Evolutionary conservation across 2,797 vertebrate genomes (phyloP), one percentile per base, ranked within the genome.

Genomic region (Fistularia commersonii): DNA sequence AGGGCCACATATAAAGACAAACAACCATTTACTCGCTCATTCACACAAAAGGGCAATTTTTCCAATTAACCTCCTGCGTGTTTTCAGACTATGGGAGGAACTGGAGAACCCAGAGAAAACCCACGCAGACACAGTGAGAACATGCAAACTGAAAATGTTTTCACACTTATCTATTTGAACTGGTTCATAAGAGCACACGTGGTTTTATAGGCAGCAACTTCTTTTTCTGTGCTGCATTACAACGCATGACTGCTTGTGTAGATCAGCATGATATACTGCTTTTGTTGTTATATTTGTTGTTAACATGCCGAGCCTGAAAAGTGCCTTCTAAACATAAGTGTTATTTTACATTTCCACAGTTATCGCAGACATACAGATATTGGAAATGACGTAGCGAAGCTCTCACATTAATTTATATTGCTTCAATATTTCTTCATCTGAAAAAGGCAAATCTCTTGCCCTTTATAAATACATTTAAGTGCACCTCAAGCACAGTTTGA

Each of bases 391-490:
- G 14, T 35, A 49, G 46, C 48, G 43, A 41, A 48, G 14, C 67
- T 65, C 34, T 67, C 37, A 51, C 31, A 49, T 39, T 23, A 77
- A 66, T 48, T 59, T 48, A 64, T 34, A 58, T 23, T 23, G 23
- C 23, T 23, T n/a, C n/a, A n/a, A n/a, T n/a, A n/a, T n/a, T 45
- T 74, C 74, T 82, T 79, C 69, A 77, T 76, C 55, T 78, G 56
- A 77, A 72, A 69, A 44, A 44, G 45, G 48, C 73, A 77, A 66
- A 63, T 23, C 43, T 61, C 14, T 72, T 60, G 63, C 72, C 68
- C 64, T 73, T 77, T 72, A 77, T 83, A 85, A 85, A 85, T 82
- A 83, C 1, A n/a, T 79, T 68, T 84, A 84, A 87, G 77, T 84
- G 79, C 82, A 82, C 69, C 78, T 76, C 69, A 69, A 74, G 72